Percentiles rank a stretch among this genome's conserved stretches.
Conservation (phyloP, 2,888 invertebrate species). For the Aphodius sticticus region DNA sequence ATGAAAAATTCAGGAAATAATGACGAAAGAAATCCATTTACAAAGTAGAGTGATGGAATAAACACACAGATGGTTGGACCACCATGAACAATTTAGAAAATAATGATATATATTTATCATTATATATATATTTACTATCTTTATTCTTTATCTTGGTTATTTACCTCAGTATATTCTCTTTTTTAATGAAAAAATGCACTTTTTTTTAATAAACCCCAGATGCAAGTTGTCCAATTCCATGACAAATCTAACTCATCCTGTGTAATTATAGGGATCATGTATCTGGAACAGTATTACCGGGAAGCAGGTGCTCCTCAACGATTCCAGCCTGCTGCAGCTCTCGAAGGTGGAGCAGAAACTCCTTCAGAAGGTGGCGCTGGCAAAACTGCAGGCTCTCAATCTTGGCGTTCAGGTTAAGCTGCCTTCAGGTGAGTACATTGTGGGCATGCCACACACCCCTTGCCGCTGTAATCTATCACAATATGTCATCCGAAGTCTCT, state of each 20-base stretch:
- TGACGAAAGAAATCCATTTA: too few relatives aligned
- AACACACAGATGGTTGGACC: too few relatives aligned
- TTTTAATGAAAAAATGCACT: too few relatives aligned
- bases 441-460: neutral
- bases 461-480: neutral
- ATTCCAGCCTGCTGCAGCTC: slow-evolving; percentile 75
- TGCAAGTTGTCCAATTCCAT: neutral
- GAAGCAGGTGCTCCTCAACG: slow-evolving; percentile 74
- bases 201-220: neutral
- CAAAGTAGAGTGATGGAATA: too few relatives aligned
- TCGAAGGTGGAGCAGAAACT: slow-evolving; percentile 82
- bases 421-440: slow-evolving; percentile 74
- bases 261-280: slow-evolving; percentile 72
- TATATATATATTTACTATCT: too few relatives aligned
- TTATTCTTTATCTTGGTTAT: too few relatives aligned
- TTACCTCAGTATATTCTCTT: too few relatives aligned
- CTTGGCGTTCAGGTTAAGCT: slow-evolving; percentile 82
- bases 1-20: too few relatives aligned
- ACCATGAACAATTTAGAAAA: too few relatives aligned
- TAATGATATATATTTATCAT: too few relatives aligned
- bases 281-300: slow-evolving; percentile 77
- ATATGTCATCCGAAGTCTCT: neutral
- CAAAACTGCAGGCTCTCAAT: slow-evolving; percentile 85
- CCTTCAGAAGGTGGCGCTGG: slow-evolving; percentile 85
- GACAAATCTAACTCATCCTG: slow-evolving; percentile 14